A percentile compares a stretch with the other conserved stretches of the same genome.
Evolutionary conservation across 1,140 invertebrate species (phyloP).

Genomic region (Drosophila kanapiae): DNA sequence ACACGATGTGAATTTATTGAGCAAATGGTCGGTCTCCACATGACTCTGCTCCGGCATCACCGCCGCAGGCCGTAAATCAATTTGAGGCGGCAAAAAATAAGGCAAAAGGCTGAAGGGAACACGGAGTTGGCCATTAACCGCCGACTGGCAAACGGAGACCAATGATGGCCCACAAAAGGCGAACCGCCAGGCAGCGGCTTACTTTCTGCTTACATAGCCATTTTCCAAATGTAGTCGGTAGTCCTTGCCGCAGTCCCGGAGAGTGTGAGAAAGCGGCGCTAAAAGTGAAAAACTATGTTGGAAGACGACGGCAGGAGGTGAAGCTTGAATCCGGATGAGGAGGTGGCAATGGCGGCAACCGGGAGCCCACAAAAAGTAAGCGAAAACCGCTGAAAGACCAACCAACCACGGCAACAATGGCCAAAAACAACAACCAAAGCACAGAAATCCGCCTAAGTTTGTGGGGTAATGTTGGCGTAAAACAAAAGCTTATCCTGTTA

Average conservation of each 20-base stretch:
- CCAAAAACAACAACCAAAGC: constrained; percentile 41
- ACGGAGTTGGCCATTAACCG: constrained; percentile 41
- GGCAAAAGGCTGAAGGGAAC: constrained; percentile 5
- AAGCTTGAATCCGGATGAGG: constrained; percentile 12
- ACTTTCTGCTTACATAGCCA: constrained; percentile 73
- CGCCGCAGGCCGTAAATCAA: constrained; percentile 67
- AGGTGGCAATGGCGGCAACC: neutral
- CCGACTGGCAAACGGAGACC: constrained; percentile 51
- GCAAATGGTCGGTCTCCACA: constrained; percentile 39
- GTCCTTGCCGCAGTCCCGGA: neutral
- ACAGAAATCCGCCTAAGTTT: constrained; percentile 76
- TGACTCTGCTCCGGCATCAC: constrained; percentile 1
- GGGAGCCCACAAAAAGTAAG: constrained; percentile 48
- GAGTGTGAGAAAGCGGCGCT: constrained; percentile 52
- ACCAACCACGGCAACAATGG: constrained; percentile 24
- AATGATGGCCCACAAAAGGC: constrained; percentile 65
- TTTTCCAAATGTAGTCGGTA: constrained; percentile 65
- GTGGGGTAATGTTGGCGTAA: constrained; percentile 81
- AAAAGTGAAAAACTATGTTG: constrained; percentile 83
- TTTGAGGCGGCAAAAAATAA: constrained; percentile 54
- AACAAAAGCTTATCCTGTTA: constrained; percentile 84
- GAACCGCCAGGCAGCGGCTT: constrained; percentile 37
- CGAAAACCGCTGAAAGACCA: constrained; percentile 73
- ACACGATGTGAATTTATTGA: constrained; percentile 53
- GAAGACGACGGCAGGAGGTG: constrained; percentile 35